These are phyloP conservation scores for Lasioglossum vierecki DNA, from an alignment of 2,888 invertebrate genomes.

Conservation along the genomic window DNA sequence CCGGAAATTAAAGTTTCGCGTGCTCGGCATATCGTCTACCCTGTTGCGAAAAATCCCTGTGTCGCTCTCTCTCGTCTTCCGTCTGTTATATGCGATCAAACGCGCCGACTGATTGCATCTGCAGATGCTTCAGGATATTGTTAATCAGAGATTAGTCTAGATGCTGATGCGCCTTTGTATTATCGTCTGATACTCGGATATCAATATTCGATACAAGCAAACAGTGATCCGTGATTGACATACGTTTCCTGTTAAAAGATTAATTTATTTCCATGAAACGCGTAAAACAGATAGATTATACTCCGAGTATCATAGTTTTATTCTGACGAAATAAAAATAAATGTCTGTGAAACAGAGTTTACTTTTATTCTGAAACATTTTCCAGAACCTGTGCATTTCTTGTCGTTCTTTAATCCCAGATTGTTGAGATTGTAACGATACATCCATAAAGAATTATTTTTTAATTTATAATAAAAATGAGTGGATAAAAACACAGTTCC, in stretches of 20 bases:
- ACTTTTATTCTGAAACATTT: neutral
- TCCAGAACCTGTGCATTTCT: too few relatives aligned
- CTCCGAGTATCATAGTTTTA: neutral
- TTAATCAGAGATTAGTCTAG: constrained; percentile 3
- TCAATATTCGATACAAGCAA: neutral
- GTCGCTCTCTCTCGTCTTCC: neutral
- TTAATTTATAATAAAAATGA: too few relatives aligned
- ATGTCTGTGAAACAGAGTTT: neutral
- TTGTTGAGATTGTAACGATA: too few relatives aligned
- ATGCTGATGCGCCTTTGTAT: neutral
- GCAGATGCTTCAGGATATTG: neutral
- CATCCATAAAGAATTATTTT: too few relatives aligned
- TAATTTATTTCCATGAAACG: neutral
- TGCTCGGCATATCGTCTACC: neutral
- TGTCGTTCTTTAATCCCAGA: too few relatives aligned
- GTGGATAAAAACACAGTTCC: too few relatives aligned
- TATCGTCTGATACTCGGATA: neutral
- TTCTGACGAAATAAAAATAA: neutral
- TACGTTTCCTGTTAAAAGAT: neutral
- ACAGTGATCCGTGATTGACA: neutral
- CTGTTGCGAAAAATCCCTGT: neutral
- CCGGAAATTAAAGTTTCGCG: constrained; percentile 30
- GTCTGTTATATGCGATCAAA: neutral
- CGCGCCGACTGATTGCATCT: neutral
- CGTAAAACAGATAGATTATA: neutral